Evolutionary conservation across 2,888 invertebrate genomes (phyloP).

Genomic region (Melanophora roralis): DNA sequence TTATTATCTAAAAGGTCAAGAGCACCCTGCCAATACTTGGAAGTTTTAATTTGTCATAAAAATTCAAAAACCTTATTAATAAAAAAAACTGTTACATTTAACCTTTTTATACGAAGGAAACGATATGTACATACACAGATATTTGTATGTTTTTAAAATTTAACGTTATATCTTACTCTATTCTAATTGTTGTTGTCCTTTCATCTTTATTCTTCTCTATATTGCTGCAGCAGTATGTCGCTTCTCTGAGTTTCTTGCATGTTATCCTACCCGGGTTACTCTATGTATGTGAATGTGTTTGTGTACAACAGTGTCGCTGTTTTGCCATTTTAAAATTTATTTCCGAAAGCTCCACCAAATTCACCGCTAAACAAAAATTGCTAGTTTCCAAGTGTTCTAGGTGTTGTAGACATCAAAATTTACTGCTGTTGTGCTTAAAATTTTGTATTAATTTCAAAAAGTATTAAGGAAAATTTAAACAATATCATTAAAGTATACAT

Average conservation of each 20-base stretch:
- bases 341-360: slow-evolving; percentile 36
- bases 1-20: too few relatives aligned
- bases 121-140: too few relatives aligned
- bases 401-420: slow-evolving; percentile 66
- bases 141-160: neutral
- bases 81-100: too few relatives aligned
- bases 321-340: slow-evolving; percentile 42
- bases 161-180: neutral
- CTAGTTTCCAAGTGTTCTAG: slow-evolving; percentile 67
- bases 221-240: neutral
- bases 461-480: too few relatives aligned
- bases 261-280: neutral
- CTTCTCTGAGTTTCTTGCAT: slow-evolving; percentile 9
- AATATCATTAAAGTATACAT: neutral
- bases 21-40: too few relatives aligned
- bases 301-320: neutral
- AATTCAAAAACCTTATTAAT: too few relatives aligned
- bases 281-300: neutral
- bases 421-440: too few relatives aligned
- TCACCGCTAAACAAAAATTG: slow-evolving; percentile 42
- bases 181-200: neutral
- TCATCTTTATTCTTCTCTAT: slow-evolving; percentile 2
- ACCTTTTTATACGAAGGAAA: too few relatives aligned
- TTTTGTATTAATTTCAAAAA: too few relatives aligned
- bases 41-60: too few relatives aligned